Evolutionary conservation across 1,140 invertebrate species (phyloP).

Genomic region (Drosophila prosaltans): DNA sequence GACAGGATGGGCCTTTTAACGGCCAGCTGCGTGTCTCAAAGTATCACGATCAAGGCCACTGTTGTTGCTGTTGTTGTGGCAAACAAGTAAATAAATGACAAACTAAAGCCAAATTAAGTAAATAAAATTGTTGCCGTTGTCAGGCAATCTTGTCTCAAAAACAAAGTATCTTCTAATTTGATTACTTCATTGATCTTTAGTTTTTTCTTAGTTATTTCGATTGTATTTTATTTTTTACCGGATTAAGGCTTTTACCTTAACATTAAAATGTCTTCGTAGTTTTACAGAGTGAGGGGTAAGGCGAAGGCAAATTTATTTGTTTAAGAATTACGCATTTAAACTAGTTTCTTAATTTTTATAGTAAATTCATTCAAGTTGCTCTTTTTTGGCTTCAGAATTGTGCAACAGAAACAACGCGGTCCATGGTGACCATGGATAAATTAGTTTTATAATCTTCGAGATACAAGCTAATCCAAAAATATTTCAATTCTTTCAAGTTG

Average conservation of each 20-base stretch:
- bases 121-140: conserved; percentile 80
- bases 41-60: no score
- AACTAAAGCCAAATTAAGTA: conserved; percentile 82
- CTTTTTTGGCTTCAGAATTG: conserved; percentile 42
- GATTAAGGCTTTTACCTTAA: conserved; percentile 8
- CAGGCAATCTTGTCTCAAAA: no score
- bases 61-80: conserved; percentile 65
- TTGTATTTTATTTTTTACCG: neutral
- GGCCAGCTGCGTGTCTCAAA: no score
- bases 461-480: no score
- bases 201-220: no score
- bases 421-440: conserved; percentile 52
- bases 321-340: conserved; percentile 24
- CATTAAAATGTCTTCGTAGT: neutral
- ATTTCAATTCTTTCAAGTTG: no score
- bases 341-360: conserved; percentile 31
- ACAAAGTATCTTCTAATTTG: no score
- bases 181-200: no score
- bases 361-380: conserved; percentile 39
- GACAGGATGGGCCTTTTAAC: no score
- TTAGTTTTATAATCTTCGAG: no score
- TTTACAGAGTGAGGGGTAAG: neutral
- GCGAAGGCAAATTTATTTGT: conserved; percentile 32
- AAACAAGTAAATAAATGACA: conserved; percentile 81
- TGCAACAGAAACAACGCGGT: conserved; percentile 60